Evolutionary conservation across 1,140 invertebrate genomes (phyloP), one percentile per base, ranked within the genome.

Genomic region (Caligus rogercresseyi): DNA sequence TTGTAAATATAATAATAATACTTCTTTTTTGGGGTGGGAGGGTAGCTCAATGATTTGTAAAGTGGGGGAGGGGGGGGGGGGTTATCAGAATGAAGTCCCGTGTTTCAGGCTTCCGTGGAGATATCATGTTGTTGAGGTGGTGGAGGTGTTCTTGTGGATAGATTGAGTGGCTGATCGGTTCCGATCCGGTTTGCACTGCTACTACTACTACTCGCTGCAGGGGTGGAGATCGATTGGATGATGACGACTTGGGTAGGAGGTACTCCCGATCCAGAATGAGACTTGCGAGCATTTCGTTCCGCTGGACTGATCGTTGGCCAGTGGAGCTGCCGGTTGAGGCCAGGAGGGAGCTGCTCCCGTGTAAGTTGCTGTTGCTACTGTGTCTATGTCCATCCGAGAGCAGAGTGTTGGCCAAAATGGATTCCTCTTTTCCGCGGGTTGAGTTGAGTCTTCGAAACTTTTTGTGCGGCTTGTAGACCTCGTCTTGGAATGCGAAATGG

Each of bases 401-500:
- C 11, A 54, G 57, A 58, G 24, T 58, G 55, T 61, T 65, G 61
- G 25, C 59, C 63, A 24, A 61, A 73, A 15, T 25, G 74, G 74
- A 65, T 71, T 75, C 21, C 74, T 73, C 23, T 73, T 73, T 13
- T 71, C 72, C n/a, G 70, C 69, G 0, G 72, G 72, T 31, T 72
- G 74, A 43, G 70, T 74, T 2, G 16, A 69, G 68, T 54, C 66
- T 69, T 2, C 89, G 79, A 78, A 93, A 92, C 72, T 93, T 93
- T 72, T 93, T 93, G 77, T 93, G 89, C 53, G 88, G 87, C 69
- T 90, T 88, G 76, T 92, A 92, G 0, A 88, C 88, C 73, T 91
- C 88, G 71, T 91, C 88, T 87, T 92, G 91, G 43, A 92, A 0
- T 85, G 85, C 69, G 87, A 87, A 52, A 86, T 87, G 69, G 88